A percentile compares a stretch with the other conserved stretches of the same genome.
phyloP scores from a whole-genome alignment of 2,113 vertebrate genomes.

The Elephantulus edwardii region DNA sequence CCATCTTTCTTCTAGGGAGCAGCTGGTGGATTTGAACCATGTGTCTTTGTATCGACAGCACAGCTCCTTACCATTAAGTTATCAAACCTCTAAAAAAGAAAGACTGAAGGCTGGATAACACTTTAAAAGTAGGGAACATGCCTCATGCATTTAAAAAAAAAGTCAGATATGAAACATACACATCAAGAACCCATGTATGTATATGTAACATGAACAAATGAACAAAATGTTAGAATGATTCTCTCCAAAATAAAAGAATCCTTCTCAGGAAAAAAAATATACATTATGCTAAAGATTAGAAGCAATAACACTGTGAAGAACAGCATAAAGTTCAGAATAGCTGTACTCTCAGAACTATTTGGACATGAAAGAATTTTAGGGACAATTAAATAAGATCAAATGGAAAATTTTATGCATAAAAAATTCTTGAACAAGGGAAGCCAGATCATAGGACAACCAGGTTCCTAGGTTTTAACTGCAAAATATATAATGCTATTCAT shows the following conservation, averaged over 20 bases:
- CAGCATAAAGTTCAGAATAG: not conserved
- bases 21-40: too few species aligned
- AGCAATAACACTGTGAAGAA: not conserved
- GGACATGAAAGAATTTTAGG: not conserved
- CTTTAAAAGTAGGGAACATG: not conserved
- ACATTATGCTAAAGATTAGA: not conserved
- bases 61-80: too few species aligned
- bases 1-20: too few species aligned
- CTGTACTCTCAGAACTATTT: not conserved
- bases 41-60: too few species aligned
- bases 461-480: not conserved
- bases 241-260: not conserved
- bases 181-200: not conserved
- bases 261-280: not conserved
- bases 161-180: not conserved
- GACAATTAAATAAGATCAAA: not conserved
- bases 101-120: not conserved
- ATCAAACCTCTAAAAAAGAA: too few species aligned
- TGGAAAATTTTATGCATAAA: constrained; percentile 16
- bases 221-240: not conserved
- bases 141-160: not conserved
- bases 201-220: not conserved
- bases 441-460: not conserved
- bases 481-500: not conserved
- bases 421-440: not conserved